Evolutionary conservation across 1,140 invertebrate genomes (phyloP).

Genomic region (Drosophila willistoni): DNA sequence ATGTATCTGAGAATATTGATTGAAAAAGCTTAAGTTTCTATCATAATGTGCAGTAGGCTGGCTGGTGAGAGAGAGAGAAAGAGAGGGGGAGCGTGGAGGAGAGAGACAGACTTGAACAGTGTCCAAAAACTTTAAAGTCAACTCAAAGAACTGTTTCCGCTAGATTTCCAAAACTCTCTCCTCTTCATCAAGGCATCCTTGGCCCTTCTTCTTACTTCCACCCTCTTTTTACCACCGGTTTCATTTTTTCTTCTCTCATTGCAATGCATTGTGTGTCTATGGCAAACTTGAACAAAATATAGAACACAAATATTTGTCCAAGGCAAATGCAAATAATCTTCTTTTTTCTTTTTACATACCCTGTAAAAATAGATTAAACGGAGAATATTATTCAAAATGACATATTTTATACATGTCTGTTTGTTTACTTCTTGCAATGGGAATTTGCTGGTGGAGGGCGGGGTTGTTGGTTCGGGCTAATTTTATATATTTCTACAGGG

Average conservation of each 20-base stretch:
- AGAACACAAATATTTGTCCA: conserved; percentile 18
- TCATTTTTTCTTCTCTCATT: background rate
- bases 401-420: too few relatives aligned
- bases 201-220: background rate
- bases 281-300: conserved; percentile 16
- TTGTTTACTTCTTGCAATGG: too few relatives aligned
- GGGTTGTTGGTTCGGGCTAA: too few relatives aligned
- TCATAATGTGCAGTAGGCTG: background rate
- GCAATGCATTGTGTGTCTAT: conserved; percentile 11
- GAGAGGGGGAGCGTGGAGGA: too few relatives aligned
- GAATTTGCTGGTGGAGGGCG: too few relatives aligned
- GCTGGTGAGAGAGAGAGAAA: too few relatives aligned
- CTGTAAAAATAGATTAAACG: background rate
- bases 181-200: background rate
- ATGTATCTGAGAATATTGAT: background rate
- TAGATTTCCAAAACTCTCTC: background rate
- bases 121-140: conserved; percentile 10
- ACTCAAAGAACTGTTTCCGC: conserved; percentile 12
- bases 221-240: too few relatives aligned
- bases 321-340: conserved; percentile 14
- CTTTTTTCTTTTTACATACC: background rate
- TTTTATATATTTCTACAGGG: too few relatives aligned
- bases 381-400: background rate
- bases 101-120: background rate
- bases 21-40: conserved; percentile 1